Evolutionary conservation across 2,797 vertebrate species (phyloP), one percentile per base, ranked within the genome.

Genomic region (Scarus forsteni): DNA sequence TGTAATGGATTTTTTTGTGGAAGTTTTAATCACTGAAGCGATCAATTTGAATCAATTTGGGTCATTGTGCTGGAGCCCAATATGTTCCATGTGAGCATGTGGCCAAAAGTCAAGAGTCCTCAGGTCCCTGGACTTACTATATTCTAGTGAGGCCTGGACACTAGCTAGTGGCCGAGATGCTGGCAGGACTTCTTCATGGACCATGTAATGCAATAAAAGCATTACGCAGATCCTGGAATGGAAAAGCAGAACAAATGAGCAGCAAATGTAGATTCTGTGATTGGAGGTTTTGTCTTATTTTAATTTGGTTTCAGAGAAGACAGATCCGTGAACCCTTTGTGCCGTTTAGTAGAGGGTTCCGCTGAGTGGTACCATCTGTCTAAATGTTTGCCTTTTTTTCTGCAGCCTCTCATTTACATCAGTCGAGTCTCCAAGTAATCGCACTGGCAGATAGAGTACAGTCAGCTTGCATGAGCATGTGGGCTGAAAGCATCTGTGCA

Each of bases 381-480:
- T 60, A 61, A 75, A 85, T 81, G 63, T 75, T 70, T 77, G 64
- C 54, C 56, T 77, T 72, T 51, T 80, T 62, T 72, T 78, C 46
- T 70, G 54, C 65, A 62, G 65, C 52, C 49, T 75, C 57, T 59
- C 36, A 51, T 82, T 78, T 67, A 74, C 19, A 85, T 66, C 53
- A 48, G 42, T 53, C 46, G 61, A 73, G 19, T 63, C 54, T 57
- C 75, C 48, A 63, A 59, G 46, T 73, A n/a, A 59, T 77, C 19
- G 0, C 51, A 51, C 56, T 72, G 55, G 66, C 54, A 77, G 55
- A 59, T 35, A 44, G 45, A 75, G 44, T 27, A 34, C 15, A 72
- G 38, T 73, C 53, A 49, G 64, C 70, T 73, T 71, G 52, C 65
- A 39, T 48, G 27, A 66, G 52, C 8, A 40, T 77, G 64, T 66